Evolutionary conservation across 2,888 invertebrate species (phyloP), one percentile per base, ranked within the genome.

Genomic region (Coelinius sp.): DNA sequence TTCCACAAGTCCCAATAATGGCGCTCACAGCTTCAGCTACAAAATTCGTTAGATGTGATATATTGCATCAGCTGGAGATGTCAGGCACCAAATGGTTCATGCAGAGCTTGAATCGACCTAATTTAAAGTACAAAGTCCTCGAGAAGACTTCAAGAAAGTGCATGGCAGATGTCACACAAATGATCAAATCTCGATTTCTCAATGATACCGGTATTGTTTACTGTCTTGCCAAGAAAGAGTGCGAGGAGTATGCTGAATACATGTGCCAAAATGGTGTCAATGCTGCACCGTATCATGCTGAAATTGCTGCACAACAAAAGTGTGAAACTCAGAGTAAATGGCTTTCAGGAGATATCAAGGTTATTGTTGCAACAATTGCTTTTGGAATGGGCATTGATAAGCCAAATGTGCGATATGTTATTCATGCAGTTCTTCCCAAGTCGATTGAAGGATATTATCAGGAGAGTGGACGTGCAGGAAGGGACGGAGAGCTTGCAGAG

Each of bases 301-400:
- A 31, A 49, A 65, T 49, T 56, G 14, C 88, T 97, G 70, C 94
- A 93, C 82, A 91, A 92, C 59, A 89, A 90, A 0, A 93, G 95
- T 66, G 92, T 66, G 90, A 91, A 62, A 93, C 94, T 41, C 99
- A 99, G 88, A 94, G 95, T 84, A 92, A 94, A 77, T 99, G 99
- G 99, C 96, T 97, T 89, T 90, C 90, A 38, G 98, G 98, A 0
- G 93, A 93, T 78, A 93, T 93, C 80, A 93, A 95, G 1, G 94
- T 98, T 27, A 98, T 99, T 78, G 95, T 95, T 77, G 99, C 99
- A 3, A 99, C 99, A 0, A 94, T 99, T 71, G 98, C 98, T 83
- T 99, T 99, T 89, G 99, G 99, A 44, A 99, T 99, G 99, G 99
- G 99, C 59, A 97, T 99, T 1, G 99, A 99, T 88, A 99, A 99